These are phyloP conservation scores for Fabriciana adippe DNA, from an alignment of 2,888 invertebrate species.

Conservation along the genomic window DNA sequence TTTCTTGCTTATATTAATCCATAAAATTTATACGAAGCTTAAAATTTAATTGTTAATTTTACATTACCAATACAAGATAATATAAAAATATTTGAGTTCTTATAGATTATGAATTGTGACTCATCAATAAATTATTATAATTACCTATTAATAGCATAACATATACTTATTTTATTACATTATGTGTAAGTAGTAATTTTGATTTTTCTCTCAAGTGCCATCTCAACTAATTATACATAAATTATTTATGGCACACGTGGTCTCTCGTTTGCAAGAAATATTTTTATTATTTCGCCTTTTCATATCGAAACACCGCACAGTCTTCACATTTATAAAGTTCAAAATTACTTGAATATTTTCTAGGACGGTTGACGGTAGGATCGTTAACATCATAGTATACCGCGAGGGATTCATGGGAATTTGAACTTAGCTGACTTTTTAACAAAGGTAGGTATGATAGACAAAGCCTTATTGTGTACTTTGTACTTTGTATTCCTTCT, in stretches of 20 bases:
- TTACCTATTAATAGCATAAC: neutral
- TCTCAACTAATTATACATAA: conserved; percentile 51
- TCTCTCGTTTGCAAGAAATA: conserved; percentile 54
- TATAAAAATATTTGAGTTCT: too few relatives aligned
- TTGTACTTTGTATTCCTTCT: neutral
- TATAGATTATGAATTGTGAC: too few relatives aligned
- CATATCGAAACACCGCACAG: conserved; percentile 47
- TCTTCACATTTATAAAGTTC: conserved; percentile 44
- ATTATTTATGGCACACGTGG: conserved; percentile 51
- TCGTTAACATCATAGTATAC: conserved; percentile 39
- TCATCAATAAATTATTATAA: too few relatives aligned
- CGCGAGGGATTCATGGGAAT: conserved; percentile 44
- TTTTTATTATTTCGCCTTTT: conserved; percentile 54
- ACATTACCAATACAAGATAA: too few relatives aligned
- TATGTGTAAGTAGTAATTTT: conserved; percentile 14
- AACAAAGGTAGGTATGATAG: neutral
- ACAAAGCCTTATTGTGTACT: neutral
- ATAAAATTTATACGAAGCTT: too few relatives aligned
- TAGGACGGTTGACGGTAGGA: conserved; percentile 31
- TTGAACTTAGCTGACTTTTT: conserved; percentile 45
- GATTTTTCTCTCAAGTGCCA: conserved; percentile 49
- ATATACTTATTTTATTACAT: neutral
- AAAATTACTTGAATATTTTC: conserved; percentile 47
- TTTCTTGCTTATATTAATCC: too few relatives aligned
- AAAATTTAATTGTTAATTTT: too few relatives aligned